Evolutionary conservation across 2,113 vertebrate species (phyloP), one percentile per base, ranked within the genome.

Genomic region (Dermatemys mawii): DNA sequence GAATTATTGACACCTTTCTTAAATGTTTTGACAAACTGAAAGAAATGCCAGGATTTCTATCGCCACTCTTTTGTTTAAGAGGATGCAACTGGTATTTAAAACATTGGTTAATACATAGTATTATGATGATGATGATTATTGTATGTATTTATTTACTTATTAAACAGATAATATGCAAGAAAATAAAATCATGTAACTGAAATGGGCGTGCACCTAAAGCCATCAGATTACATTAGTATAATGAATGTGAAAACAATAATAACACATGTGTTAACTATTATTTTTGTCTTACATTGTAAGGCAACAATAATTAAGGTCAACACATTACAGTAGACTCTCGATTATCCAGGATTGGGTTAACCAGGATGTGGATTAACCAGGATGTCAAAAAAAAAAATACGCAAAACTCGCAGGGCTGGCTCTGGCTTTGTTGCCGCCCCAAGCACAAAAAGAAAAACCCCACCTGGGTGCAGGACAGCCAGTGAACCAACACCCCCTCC

Each of bases 1-100:
- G 60, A 82, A 87, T 88, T 70, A 94, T 84, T 94, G 12, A 60
- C 55, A 78, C n/a, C 49, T 3, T 95, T 91, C 85, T 90, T 63
- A 57, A 93, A 73, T 85, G 60, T 32, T 73, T 95, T 92, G 78
- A 46, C 14, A 29, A 75, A 2, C 3, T 84, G 92, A 89, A 67
- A 46, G 63, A 83, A 89, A 46, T 79, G 87, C n/a, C 86, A 79
- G 84, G 49, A n/a, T 93, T 85, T 67, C 14, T 79, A 19, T 17
- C 48, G 53, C 44, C 29, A 54, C 80, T 70, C n/a, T 93, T 67
- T 86, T 93, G 70, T 26, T 32, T 88, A 55, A 63, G 55, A 38
- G 0, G 0, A 91, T 44, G 60, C 63, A n/a, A 55, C 81, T 55
- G 3, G 0, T 73, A 16, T 49, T 90, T 94, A 82, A 73, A 73